Evolutionary conservation across 2,113 vertebrate genomes (phyloP).

Genomic region (Addax nasomaculatus): DNA sequence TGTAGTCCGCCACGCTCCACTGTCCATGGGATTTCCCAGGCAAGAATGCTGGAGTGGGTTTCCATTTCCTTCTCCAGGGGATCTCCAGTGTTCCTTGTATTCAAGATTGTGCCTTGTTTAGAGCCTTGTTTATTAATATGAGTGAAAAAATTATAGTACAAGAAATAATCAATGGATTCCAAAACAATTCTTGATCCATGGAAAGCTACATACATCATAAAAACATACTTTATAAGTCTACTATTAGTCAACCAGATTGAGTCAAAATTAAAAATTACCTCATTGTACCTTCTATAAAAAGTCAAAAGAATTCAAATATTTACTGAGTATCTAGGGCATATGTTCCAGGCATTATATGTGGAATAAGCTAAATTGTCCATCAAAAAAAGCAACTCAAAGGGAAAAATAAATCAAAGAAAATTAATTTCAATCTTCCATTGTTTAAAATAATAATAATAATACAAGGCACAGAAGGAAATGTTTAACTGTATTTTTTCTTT

Average conservation of each 20-base stretch:
- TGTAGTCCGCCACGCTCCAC: background rate
- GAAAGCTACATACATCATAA: background rate
- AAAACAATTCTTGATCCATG: background rate
- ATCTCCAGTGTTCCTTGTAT: background rate
- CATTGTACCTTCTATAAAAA: background rate
- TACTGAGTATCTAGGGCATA: background rate
- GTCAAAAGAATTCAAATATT: background rate
- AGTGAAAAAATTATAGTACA: background rate
- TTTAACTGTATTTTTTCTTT: background rate
- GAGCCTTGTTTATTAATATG: background rate
- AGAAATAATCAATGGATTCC: background rate
- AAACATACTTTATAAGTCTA: background rate
- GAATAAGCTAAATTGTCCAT: background rate
- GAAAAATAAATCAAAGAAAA: background rate
- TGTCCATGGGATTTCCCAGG: background rate
- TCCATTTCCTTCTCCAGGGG: background rate
- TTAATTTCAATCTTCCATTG: background rate
- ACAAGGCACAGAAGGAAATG: background rate
- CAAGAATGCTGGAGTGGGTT: background rate
- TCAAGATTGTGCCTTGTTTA: background rate
- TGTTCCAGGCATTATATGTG: background rate
- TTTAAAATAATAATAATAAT: background rate
- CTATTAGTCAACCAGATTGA: background rate
- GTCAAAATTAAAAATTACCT: constrained; percentile 25
- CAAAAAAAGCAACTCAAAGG: background rate